Base-by-base conservation (phyloP, 2,888 invertebrate species). In the Acrobasis suavella region DNA sequence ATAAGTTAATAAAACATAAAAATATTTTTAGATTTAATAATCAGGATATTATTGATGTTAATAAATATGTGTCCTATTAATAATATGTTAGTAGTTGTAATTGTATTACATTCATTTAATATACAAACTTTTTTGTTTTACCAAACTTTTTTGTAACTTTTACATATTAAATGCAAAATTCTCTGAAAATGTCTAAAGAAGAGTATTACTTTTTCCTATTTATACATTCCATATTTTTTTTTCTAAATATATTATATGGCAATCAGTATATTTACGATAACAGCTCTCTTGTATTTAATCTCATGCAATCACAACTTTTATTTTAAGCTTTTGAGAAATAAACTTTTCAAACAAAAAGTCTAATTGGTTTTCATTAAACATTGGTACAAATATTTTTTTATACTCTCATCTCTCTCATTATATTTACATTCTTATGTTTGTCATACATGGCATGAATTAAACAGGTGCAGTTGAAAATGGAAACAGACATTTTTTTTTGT, bases 281-380 rank as follows among this genome's bases (percentile, higher is more conserved):
- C 42, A 10, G 42, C 55, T 55, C 55, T 55, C 38, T 38, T 55
- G 10, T 39, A 42, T 56, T 46, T 65, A 62, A 60, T 66, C 66
- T 68, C 52, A 64, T 63, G 62, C 67, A 70, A 67, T 62, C 15
- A 63, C 37, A 62, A 50, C 65, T 37, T 65, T 68, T 65, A 68
- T 61, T 69, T 65, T 73, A 71, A 70, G 75, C 69, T 69, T n/a
- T 67, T 65, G 60, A 67, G 56, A 62, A 67, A 63, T 64, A 54
- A 62, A 50, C 16, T 58, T 62, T 58, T 52, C 39, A 50, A n/a
- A n/a, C n/a, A n/a, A n/a, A 14, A 51, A 22, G 8, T 46, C 42
- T 1, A 14, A 12, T n/a, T 46, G 7, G n/a, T 46, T 46, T 14
- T 14, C 2, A 42, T 10, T 42, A 12, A 42, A 9, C 14, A 42